These are phyloP conservation scores for Troilus luridus DNA, from an alignment of 2,888 invertebrate genomes.

Conservation along the genomic window DNA sequence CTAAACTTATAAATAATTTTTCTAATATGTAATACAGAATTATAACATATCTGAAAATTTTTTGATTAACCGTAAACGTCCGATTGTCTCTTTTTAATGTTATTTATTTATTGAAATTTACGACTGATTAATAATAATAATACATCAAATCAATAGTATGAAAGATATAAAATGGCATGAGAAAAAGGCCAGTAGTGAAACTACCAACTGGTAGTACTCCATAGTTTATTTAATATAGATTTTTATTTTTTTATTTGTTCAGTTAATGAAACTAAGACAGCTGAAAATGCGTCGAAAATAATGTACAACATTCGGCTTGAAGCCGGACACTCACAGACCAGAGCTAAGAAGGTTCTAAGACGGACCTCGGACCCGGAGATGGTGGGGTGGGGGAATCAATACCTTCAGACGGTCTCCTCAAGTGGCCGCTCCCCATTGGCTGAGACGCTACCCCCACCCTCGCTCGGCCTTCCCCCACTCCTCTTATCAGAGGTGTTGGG, in stretches of 20 bases:
- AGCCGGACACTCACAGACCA: neutral
- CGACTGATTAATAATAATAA: no score
- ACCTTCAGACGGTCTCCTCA: constrained; percentile 55
- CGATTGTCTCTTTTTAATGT: no score
- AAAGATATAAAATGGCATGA: no score
- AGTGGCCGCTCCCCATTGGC: constrained; percentile 54
- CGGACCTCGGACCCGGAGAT: constrained; percentile 8
- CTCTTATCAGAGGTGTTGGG: constrained; percentile 26
- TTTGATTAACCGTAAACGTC: no score
- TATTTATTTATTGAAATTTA: no score
- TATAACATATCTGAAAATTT: no score
- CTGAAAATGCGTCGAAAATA: neutral
- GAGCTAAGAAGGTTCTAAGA: constrained; percentile 24
- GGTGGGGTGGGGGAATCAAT: constrained; percentile 59
- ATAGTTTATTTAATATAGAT: neutral
- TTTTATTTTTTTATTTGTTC: neutral
- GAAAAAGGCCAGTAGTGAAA: no score
- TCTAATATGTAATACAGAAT: no score
- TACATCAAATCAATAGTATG: no score
- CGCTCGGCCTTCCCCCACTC: constrained; percentile 25
- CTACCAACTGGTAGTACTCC: no score
- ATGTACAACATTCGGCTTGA: neutral
- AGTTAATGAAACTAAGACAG: neutral
- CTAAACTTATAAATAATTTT: no score
- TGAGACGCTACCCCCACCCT: constrained; percentile 51